These are phyloP conservation scores for Drosophila greeni DNA, from an alignment of 2,888 invertebrate species.

Conservation along the genomic window DNA sequence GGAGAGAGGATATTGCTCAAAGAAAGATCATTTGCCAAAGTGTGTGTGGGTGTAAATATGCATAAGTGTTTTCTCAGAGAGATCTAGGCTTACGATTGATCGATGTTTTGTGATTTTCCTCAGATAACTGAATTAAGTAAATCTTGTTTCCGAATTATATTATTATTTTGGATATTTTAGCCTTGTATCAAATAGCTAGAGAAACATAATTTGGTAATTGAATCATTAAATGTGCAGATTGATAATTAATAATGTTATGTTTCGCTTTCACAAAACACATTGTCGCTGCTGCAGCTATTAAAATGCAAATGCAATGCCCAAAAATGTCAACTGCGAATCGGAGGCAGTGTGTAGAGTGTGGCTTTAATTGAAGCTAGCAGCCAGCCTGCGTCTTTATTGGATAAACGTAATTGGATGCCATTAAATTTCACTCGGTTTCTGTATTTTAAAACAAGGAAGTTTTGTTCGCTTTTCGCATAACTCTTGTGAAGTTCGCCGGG, in stretches of 20 bases:
- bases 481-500: conserved; percentile 27
- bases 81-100: background rate
- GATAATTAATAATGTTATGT: conserved; percentile 13
- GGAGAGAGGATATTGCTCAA: conserved; percentile 39
- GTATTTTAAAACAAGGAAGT: conserved; percentile 3
- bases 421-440: conserved; percentile 1
- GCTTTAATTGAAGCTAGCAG: conserved; percentile 19
- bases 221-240: conserved; percentile 17
- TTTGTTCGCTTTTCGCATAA: background rate
- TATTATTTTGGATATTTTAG: background rate
- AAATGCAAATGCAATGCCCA: conserved; percentile 29
- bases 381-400: conserved; percentile 17
- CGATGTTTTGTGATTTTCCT: background rate
- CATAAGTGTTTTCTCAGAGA: background rate
- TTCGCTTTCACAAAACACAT: conserved; percentile 11
- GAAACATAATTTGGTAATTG: conserved; percentile 6
- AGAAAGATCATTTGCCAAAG: background rate
- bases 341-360: background rate
- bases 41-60: conserved; percentile 5
- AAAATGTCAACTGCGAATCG: conserved; percentile 2
- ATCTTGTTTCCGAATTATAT: background rate
- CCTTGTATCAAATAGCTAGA: background rate
- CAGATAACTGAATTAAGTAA: background rate
- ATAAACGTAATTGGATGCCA: conserved; percentile 14
- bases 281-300: conserved; percentile 1